These are phyloP conservation scores for Colletes collaris DNA, from an alignment of 2,888 invertebrate genomes.

Conservation along the genomic window DNA sequence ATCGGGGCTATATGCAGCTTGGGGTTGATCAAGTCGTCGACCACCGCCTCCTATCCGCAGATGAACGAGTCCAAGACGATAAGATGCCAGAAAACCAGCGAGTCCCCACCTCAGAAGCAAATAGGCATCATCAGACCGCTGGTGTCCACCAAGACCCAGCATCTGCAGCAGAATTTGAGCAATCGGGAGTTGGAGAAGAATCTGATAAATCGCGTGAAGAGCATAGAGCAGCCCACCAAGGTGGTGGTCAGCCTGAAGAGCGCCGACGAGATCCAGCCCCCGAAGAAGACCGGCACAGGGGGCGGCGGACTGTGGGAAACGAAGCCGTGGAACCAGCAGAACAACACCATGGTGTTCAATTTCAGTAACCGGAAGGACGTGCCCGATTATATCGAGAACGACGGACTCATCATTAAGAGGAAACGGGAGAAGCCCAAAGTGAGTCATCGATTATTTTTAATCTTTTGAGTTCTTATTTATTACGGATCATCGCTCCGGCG, in stretches of 20 bases:
- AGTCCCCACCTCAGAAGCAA: slow-evolving; percentile 82
- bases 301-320: slow-evolving; percentile 81
- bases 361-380: slow-evolving; percentile 93
- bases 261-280: slow-evolving; percentile 81
- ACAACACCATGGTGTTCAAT: slow-evolving; percentile 93
- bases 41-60: slow-evolving; percentile 70
- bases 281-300: slow-evolving; percentile 74
- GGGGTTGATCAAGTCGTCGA: slow-evolving; percentile 73
- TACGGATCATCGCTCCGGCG: too few relatives aligned
- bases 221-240: slow-evolving; percentile 84
- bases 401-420: slow-evolving; percentile 89
- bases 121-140: slow-evolving; percentile 84
- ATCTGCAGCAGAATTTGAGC: slow-evolving; percentile 83
- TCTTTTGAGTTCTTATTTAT: neutral
- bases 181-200: slow-evolving; percentile 88
- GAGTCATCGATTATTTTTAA: slow-evolving; percentile 77
- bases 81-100: slow-evolving; percentile 72
- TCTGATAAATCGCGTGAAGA: slow-evolving; percentile 87
- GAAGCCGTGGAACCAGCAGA: slow-evolving; percentile 85
- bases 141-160: slow-evolving; percentile 81
- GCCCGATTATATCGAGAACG: slow-evolving; percentile 96
- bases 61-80: slow-evolving; percentile 77
- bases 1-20: slow-evolving; percentile 78
- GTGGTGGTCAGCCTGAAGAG: slow-evolving; percentile 83
- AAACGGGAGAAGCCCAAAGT: slow-evolving; percentile 90